These are phyloP conservation scores for Sepioteuthis lessoniana DNA, from an alignment of 2,888 invertebrate species.

Conservation along the genomic window DNA sequence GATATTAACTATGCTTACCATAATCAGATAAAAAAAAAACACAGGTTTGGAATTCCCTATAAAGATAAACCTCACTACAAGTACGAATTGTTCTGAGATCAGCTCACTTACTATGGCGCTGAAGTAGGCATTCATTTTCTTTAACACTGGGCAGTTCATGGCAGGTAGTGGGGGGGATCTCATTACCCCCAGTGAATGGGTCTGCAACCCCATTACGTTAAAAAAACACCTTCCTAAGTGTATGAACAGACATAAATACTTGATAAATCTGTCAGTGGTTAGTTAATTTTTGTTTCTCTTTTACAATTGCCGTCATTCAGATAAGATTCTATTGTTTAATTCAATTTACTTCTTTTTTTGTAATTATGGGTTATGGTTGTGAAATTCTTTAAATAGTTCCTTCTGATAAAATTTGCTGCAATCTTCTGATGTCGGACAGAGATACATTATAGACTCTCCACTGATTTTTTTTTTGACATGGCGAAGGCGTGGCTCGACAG, in stretches of 20 bases:
- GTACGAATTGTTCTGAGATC: no score
- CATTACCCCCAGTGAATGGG: no score
- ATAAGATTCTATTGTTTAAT: slow-evolving; percentile 5
- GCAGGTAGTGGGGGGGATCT: no score
- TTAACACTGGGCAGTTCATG: no score
- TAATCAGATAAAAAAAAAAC: no score
- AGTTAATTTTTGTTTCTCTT: not conserved
- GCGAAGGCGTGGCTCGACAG: not conserved
- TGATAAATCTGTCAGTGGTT: slow-evolving; percentile 3
- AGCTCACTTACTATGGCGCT: no score
- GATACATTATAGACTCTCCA: not conserved
- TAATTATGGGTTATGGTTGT: not conserved
- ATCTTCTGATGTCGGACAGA: not conserved
- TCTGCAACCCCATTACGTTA: no score
- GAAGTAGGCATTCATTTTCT: no score
- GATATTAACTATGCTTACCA: no score
- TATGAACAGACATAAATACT: not conserved
- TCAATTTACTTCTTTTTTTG: not conserved
- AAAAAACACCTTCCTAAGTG: no score
- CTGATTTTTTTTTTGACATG: not conserved
- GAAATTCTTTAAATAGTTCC: not conserved
- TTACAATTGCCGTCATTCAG: not conserved
- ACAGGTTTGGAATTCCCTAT: no score
- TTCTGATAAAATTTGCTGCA: not conserved
- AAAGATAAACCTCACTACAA: no score